phyloP scores from a whole-genome alignment of 2,113 vertebrate genomes.

The Channa maculata region DNA sequence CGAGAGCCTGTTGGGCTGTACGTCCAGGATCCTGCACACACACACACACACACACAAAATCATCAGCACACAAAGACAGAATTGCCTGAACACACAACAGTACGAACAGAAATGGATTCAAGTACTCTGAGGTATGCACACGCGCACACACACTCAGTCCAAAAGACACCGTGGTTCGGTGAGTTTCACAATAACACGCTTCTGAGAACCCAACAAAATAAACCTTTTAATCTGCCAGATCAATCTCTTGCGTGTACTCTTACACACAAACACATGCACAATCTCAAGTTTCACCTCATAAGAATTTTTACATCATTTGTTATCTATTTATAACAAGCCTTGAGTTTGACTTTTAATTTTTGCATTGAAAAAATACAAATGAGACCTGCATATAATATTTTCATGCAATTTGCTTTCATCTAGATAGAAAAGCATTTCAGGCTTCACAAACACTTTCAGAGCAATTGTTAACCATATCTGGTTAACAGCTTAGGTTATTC shows the following conservation, averaged over 20 bases:
- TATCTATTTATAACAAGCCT: slow-evolving; percentile 36
- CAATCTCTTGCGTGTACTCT: slow-evolving; percentile 1
- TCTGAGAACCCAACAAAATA: slow-evolving; percentile 46
- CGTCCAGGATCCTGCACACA: slow-evolving; percentile 91
- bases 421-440: background rate
- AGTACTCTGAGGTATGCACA: slow-evolving; percentile 13
- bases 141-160: slow-evolving; percentile 2
- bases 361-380: slow-evolving; percentile 10
- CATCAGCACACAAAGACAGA: slow-evolving; percentile 1
- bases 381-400: background rate
- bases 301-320: slow-evolving; percentile 35
- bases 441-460: no score
- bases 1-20: slow-evolving; percentile 94
- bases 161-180: slow-evolving; percentile 41
- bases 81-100: background rate
- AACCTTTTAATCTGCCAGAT: slow-evolving; percentile 58
- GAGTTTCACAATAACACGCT: slow-evolving; percentile 46
- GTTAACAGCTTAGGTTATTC: no score
- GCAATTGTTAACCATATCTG: no score
- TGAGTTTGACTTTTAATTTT: slow-evolving; percentile 30
- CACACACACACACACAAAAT: slow-evolving; percentile 24
- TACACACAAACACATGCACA: slow-evolving; percentile 15
- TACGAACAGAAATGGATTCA: slow-evolving; percentile 22
- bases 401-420: background rate
- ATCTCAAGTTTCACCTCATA: slow-evolving; percentile 2